Percentiles rank a stretch among this genome's conserved stretches.
Conservation (phyloP, 2,113 vertebrate species). For the Grammomys dolichurus region DNA sequence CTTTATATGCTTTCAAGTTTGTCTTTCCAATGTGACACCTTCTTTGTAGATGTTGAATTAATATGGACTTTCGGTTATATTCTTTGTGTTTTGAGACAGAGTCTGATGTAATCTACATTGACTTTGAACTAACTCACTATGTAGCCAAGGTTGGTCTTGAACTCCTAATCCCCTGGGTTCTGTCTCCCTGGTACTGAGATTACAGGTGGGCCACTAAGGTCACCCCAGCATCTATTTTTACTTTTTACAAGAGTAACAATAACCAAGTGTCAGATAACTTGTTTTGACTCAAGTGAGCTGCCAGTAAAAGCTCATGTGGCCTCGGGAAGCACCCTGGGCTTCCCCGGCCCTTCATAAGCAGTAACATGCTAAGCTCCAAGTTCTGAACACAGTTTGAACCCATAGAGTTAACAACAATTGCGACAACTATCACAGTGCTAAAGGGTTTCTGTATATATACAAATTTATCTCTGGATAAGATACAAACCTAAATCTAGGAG, state of each 20-base stretch:
- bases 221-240: too few relatives aligned
- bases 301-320: not conserved
- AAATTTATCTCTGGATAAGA: not conserved
- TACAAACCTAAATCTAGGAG: not conserved
- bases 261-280: not conserved
- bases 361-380: not conserved
- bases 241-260: not conserved
- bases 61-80: not conserved
- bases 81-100: not conserved
- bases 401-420: not conserved
- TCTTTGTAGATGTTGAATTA: not conserved
- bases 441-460: not conserved
- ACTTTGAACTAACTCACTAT: too few relatives aligned
- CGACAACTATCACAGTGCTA: not conserved
- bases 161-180: too few relatives aligned
- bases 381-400: not conserved
- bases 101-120: not conserved
- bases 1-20: conserved; percentile 12
- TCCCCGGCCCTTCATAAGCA: not conserved
- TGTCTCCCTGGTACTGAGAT: too few relatives aligned
- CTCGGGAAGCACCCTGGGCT: too few relatives aligned
- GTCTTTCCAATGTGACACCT: not conserved
- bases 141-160: too few relatives aligned
- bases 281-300: not conserved
- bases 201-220: too few relatives aligned